These are phyloP conservation scores for Anthoptus insignis DNA, from an alignment of 2,888 invertebrate species.

Conservation along the genomic window DNA sequence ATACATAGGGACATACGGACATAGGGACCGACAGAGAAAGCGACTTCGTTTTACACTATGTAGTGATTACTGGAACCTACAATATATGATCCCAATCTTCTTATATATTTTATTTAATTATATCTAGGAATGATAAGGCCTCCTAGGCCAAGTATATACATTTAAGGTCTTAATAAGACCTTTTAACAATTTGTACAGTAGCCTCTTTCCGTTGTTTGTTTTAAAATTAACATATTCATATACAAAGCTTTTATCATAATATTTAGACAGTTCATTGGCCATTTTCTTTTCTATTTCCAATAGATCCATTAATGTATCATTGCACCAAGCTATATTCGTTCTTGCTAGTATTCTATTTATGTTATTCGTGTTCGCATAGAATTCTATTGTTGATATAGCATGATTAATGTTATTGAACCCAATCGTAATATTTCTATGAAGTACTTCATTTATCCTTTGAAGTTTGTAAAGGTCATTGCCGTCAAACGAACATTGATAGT, in stretches of 20 bases:
- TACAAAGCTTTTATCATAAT: constrained; percentile 50
- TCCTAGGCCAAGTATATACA: constrained; percentile 47
- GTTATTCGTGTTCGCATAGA: constrained; percentile 52
- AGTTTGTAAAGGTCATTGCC: constrained; percentile 50
- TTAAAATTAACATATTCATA: constrained; percentile 59
- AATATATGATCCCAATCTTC: no score
- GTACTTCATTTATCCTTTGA: constrained; percentile 46
- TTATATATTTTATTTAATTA: not conserved
- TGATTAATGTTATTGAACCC: constrained; percentile 43
- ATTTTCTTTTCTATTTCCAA: constrained; percentile 43
- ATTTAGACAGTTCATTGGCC: constrained; percentile 22
- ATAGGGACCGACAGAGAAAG: no score
- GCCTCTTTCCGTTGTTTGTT: constrained; percentile 46
- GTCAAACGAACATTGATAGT: constrained; percentile 56
- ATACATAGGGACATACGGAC: no score
- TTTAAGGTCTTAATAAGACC: constrained; percentile 46
- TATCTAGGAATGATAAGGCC: constrained; percentile 30
- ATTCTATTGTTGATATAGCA: constrained; percentile 52
- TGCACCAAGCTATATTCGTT: constrained; percentile 46
- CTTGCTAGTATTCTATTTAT: constrained; percentile 50
- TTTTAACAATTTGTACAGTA: constrained; percentile 43
- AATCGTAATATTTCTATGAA: constrained; percentile 42
- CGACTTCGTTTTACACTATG: no score
- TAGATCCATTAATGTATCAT: constrained; percentile 48
- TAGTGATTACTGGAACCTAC: no score